Evolutionary conservation across 2,113 vertebrate genomes (phyloP).

Genomic region (Vidua macroura): DNA sequence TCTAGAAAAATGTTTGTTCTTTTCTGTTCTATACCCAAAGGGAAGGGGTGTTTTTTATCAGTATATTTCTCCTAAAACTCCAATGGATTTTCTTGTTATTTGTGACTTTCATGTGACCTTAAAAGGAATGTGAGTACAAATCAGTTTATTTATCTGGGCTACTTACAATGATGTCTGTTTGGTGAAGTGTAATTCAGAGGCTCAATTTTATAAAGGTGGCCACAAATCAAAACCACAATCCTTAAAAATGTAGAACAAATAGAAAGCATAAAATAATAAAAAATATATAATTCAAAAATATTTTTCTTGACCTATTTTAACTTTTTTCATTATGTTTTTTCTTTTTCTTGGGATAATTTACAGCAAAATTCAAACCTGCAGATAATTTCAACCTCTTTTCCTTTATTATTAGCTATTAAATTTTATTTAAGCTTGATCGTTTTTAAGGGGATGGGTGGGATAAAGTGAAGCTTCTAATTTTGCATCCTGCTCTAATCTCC

Average conservation of each 20-base stretch:
- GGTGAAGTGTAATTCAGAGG: background rate
- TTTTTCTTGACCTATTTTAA: background rate
- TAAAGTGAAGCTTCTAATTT: constrained; percentile 27
- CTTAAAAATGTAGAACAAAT: background rate
- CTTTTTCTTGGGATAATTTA: background rate
- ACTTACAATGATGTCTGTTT: background rate
- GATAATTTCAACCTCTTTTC: constrained; percentile 26
- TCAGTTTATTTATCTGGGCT: background rate
- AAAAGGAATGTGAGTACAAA: background rate
- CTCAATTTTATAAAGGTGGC: background rate
- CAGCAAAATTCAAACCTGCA: constrained; percentile 1
- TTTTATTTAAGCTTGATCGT: constrained; percentile 1
- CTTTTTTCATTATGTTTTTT: background rate
- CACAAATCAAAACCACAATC: background rate
- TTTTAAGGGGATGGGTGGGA: background rate
- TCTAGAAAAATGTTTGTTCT: background rate
- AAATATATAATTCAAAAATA: background rate
- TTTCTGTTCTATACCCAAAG: background rate
- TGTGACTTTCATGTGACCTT: background rate
- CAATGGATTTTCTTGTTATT: background rate
- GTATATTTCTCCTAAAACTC: background rate
- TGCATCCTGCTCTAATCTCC: constrained; percentile 6
- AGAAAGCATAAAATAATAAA: background rate
- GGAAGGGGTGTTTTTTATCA: background rate
- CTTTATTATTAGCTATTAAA: constrained; percentile 14